phyloP scores from a whole-genome alignment of 2,797 vertebrate genomes.

The Octomys mimax region DNA sequence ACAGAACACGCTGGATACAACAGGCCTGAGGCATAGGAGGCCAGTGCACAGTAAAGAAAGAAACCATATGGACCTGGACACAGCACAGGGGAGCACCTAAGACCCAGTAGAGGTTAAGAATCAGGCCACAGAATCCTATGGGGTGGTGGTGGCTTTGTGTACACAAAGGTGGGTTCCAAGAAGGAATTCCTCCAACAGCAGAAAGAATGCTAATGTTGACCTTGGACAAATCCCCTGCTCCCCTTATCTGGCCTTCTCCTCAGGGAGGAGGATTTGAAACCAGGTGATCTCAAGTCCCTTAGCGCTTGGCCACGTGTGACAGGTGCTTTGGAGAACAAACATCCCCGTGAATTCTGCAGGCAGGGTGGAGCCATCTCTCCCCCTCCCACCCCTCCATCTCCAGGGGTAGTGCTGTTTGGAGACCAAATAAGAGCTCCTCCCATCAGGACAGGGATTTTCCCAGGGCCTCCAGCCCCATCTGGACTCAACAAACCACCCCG shows the following conservation, averaged over 20 bases:
- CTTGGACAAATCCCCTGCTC: conserved; percentile 73
- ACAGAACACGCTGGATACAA: not conserved
- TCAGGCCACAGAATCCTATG: not conserved
- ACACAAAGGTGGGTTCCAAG: not conserved
- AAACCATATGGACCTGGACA: not conserved
- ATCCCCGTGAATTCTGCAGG: conserved; percentile 27
- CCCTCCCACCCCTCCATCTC: not conserved
- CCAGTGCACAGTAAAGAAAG: not conserved
- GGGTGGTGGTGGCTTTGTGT: not conserved
- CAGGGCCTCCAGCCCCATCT: conserved; percentile 6
- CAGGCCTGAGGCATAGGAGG: not conserved
- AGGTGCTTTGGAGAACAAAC: conserved; percentile 75
- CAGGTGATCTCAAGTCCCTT: conserved; percentile 75
- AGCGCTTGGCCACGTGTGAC: conserved; percentile 65
- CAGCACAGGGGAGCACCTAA: not conserved
- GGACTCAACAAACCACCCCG: not conserved
- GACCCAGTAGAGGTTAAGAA: not conserved
- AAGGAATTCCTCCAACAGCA: conserved; percentile 7
- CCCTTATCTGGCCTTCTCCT: conserved; percentile 37
- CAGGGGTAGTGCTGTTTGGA: not conserved
- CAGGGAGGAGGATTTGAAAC: conserved; percentile 58
- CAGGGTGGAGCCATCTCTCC: not conserved
- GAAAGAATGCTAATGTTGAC: conserved; percentile 70
- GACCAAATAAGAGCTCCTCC: conserved; percentile 8
- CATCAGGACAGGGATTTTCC: not conserved